These are phyloP conservation scores for Smithornis capensis DNA, from an alignment of 2,113 vertebrate species.

Conservation along the genomic window DNA sequence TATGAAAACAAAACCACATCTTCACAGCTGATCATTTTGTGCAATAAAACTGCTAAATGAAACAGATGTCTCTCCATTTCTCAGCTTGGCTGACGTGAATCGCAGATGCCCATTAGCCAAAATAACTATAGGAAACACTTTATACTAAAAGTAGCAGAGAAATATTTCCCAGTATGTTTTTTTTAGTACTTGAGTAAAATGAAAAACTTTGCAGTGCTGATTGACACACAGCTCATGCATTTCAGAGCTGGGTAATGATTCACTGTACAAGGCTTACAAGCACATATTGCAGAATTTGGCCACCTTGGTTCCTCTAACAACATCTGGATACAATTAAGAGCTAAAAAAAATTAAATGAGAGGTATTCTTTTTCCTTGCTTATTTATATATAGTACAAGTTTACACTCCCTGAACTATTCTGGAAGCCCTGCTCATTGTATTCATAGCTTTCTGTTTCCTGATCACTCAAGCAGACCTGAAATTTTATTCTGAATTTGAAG, in stretches of 20 bases:
- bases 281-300: background rate
- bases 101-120: constrained; percentile 52
- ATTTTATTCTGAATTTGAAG: background rate
- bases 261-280: background rate
- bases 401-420: background rate
- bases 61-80: constrained; percentile 55
- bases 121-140: constrained; percentile 39
- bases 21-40: constrained; percentile 57
- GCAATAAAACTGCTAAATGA: constrained; percentile 37
- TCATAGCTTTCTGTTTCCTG: background rate
- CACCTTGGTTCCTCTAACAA: background rate
- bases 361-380: background rate
- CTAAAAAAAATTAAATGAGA: background rate
- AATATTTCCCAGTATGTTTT: background rate
- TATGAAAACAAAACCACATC: constrained; percentile 57
- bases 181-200: background rate
- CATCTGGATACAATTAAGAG: background rate
- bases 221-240: background rate
- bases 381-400: background rate
- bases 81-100: constrained; percentile 39
- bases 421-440: background rate
- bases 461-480: background rate
- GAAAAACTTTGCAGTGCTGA: background rate
- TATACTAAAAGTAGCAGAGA: background rate
- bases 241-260: background rate